Evolutionary conservation across 2,113 vertebrate genomes (phyloP), one percentile per base, ranked within the genome.

Genomic region (Misgurnus anguillicaudatus): DNA sequence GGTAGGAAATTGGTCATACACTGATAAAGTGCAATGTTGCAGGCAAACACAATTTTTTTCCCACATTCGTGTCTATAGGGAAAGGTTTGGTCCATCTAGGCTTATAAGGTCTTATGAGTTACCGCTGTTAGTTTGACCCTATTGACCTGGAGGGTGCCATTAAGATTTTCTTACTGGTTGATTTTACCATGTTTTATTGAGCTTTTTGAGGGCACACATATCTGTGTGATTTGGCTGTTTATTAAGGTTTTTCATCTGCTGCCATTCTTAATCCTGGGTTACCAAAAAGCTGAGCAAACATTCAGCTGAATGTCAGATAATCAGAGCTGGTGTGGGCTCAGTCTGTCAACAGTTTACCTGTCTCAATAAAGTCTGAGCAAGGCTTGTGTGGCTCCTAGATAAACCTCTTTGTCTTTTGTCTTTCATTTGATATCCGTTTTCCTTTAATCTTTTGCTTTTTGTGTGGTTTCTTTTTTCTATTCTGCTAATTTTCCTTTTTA

Each of bases 241-340:
- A 62, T 31, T 16, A 21, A 63, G 53, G 72, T 75, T 45, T 16
- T 62, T 8, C 68, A 4, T 61, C 42, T n/a, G 36, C 53, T 80
- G 57, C 61, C 74, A 77, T 81, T 82, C 6, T 55, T 13, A 45
- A 45, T 16, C 31, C 48, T 21, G 75, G 48, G 21, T 85, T 82
- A 24, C 51, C 68, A 42, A 75, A 82, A 66, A 83, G 76, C 67
- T 75, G 63, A 71, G 57, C 48, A 75, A 70, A 80, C 79, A 82
- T 62, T 55, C 9, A 73, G 48, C 38, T 47, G 78, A 55, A 47
- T 73, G 58, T 73, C 70, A 69, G 69, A 55, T 58, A n/a, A 5
- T 41, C 47, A 0, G 53, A 5, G 62, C 36, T 9, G 19, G 51
- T 78, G 69, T 71, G 78, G 65, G 63, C 16, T 74, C 61, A 80